phyloP scores from a whole-genome alignment of 2,113 vertebrate genomes.

The Gorsachius goisagi region DNA sequence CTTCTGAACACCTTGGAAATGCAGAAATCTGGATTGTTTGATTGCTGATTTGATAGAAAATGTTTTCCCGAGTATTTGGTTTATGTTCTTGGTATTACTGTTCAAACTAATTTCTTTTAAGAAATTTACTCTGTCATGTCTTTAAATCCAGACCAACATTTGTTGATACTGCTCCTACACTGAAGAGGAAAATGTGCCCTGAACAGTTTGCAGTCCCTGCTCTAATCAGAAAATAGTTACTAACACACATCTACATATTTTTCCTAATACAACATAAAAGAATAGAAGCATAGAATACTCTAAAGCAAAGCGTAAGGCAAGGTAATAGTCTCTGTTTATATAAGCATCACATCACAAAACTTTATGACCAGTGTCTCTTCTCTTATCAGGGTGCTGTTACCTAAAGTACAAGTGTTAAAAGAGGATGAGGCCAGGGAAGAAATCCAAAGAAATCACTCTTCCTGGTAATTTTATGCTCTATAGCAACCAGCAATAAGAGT shows the following conservation, averaged over 20 bases:
- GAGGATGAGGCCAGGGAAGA: conserved; percentile 56
- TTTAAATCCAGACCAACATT: not conserved
- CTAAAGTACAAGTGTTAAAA: conserved; percentile 42
- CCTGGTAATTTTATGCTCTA: conserved; percentile 13
- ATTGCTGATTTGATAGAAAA: not conserved
- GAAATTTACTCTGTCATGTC: not conserved
- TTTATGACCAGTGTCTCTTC: conserved; percentile 25
- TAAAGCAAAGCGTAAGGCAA: not conserved
- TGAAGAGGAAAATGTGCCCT: not conserved
- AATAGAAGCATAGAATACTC: not conserved
- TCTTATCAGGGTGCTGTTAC: conserved; percentile 33
- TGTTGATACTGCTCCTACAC: not conserved
- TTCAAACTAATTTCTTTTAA: not conserved
- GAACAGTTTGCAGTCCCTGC: not conserved
- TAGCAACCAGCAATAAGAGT: not conserved
- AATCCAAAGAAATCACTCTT: conserved; percentile 42
- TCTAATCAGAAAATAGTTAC: not conserved
- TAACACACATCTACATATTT: not conserved
- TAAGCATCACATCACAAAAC: not conserved
- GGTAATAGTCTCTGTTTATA: not conserved
- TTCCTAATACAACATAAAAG: not conserved
- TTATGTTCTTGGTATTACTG: not conserved
- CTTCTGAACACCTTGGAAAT: not conserved
- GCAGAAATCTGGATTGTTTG: not conserved
- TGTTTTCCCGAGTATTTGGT: not conserved